These are phyloP conservation scores for Cyprinodon diabolis DNA, from an alignment of 2,797 vertebrate species.

Conservation along the genomic window DNA sequence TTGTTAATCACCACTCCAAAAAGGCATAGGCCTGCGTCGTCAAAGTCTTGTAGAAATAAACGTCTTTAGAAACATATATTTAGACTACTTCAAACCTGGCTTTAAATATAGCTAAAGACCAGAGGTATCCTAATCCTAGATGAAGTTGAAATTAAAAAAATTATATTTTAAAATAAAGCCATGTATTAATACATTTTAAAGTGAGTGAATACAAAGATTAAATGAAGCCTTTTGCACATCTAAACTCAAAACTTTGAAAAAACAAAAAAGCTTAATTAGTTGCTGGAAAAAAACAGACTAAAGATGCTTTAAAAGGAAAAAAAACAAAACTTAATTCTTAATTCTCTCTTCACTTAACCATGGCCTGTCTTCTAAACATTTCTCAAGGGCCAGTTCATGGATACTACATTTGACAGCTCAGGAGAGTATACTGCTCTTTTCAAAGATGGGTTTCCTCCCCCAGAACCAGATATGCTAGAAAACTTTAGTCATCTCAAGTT, in stretches of 20 bases:
- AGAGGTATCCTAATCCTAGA: not conserved
- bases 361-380: not conserved
- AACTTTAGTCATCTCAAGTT: constrained; percentile 2
- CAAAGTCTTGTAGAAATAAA: not conserved
- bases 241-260: not conserved
- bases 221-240: not conserved
- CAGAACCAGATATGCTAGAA: constrained; percentile 2
- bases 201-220: not conserved
- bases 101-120: not conserved
- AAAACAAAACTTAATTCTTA: not conserved
- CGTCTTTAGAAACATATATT: not conserved
- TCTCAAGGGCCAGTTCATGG: constrained; percentile 4
- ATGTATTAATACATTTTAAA: not conserved
- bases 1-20: no score
- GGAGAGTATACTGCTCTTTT: not conserved
- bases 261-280: constrained; percentile 2
- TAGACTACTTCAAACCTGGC: no score
- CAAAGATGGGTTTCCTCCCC: not conserved
- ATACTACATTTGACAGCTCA: not conserved
- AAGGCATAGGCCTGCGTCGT: no score
- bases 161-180: not conserved
- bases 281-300: not conserved
- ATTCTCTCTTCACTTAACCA: not conserved
- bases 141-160: not conserved
- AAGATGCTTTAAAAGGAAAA: not conserved